phyloP scores from a whole-genome alignment of 2,888 invertebrate genomes.

The Heliconius sara region DNA sequence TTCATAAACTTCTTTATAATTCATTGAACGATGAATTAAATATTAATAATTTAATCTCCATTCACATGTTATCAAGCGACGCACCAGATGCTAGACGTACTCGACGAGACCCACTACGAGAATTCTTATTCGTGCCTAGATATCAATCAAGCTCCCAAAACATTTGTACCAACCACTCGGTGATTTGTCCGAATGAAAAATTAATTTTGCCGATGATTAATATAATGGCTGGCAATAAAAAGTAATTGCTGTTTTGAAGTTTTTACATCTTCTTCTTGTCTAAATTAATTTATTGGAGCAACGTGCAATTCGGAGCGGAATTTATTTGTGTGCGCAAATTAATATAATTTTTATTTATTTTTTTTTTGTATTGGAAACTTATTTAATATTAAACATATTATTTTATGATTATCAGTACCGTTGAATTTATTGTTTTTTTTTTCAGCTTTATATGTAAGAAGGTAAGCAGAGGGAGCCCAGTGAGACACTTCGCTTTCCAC shows the following conservation, averaged over 20 bases:
- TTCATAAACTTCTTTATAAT: conserved; percentile 3
- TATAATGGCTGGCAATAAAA: conserved; percentile 81
- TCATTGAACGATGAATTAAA: conserved; percentile 6
- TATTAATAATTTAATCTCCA: conserved; percentile 39
- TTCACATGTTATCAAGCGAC: conserved; percentile 45
- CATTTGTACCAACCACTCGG: conserved; percentile 75
- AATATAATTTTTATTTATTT: conserved; percentile 29
- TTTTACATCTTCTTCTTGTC: conserved; percentile 83
- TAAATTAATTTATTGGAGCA: conserved; percentile 77
- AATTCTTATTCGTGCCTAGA: conserved; percentile 64
- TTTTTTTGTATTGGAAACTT: conserved; percentile 9
- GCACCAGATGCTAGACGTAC: conserved; percentile 55
- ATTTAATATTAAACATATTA: background rate
- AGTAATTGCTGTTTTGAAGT: conserved; percentile 82
- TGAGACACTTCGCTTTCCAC: no score
- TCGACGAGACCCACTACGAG: conserved; percentile 43
- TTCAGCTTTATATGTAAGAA: no score
- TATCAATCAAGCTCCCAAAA: conserved; percentile 77
- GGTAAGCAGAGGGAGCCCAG: no score
- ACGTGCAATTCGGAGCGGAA: conserved; percentile 38
- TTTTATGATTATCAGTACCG: background rate
- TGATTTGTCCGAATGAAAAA: conserved; percentile 83
- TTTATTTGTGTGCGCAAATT: conserved; percentile 45
- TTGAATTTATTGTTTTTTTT: no score
- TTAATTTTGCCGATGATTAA: conserved; percentile 83